Base-by-base conservation (phyloP, 2,113 vertebrate genomes). In the Pachycephala philippinensis region DNA sequence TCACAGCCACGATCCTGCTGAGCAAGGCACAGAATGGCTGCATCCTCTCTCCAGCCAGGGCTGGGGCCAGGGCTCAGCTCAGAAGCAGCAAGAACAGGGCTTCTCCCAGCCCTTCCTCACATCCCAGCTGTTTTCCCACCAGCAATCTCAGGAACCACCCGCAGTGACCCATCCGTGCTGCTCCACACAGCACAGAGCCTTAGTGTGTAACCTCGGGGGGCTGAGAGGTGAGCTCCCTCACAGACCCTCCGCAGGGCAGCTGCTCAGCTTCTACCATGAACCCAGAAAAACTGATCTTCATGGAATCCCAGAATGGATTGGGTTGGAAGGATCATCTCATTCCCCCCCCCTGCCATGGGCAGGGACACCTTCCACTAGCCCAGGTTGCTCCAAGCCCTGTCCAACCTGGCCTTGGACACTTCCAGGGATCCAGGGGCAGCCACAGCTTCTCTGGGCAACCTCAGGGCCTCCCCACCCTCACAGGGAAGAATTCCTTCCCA, bases 381-480 rank as follows among this genome's bases (percentile, higher is more conserved):
- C 44, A 75, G 61, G 4, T 0, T 53, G 45, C 37, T 61, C n/a
- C 61, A 44, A 66, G 23, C 37, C 23, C 37, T 0, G 0, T 37
- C 59, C 27, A 66, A 0, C 8, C 19, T 9, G 30, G n/a, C n/a
- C 45, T 35, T 7, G 78, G 39, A 0, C 39, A 40, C 23, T 75
- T 2, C 33, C 61, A 82, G 69, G 9, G 33, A n/a, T 75, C 42
- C 42, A 44, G 77, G 33, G 2, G 5, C 52, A 89, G 37, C 13
- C 77, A 21, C 28, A 75, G 60, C 60, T 45, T 0, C 33, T 45
- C 45, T 30, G 68, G 7, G 15, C 13, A 52, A 0, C 17, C 68
- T 52, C 56, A 71, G 49, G 4, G 30, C 27, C 52, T 66, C 2
- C 0, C 1, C 15, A 20, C 28, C 37, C 28, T n/a, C 37, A 7